Conservation (phyloP, 2,113 vertebrate genomes). For the Eptesicus fuscus region DNA sequence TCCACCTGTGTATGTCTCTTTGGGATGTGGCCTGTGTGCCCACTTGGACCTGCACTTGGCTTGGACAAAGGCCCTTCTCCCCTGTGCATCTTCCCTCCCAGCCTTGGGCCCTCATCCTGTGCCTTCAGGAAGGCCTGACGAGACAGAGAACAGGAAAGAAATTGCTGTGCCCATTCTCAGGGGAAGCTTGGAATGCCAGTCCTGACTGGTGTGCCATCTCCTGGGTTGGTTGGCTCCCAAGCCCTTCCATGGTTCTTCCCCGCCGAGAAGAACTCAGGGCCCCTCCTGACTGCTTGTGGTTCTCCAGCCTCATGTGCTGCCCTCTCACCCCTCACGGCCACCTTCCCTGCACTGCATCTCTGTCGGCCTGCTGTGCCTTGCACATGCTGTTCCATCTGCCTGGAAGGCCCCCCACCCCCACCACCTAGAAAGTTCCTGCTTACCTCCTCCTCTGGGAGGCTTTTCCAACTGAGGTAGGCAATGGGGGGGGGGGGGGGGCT, state of each 20-base stretch:
- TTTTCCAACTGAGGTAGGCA: accelerated
- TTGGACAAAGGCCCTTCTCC: neutral
- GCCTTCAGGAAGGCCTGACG: accelerated
- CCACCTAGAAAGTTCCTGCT: neutral
- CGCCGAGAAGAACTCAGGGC: accelerated
- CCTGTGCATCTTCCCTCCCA: neutral
- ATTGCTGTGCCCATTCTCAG: accelerated
- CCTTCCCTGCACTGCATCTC: accelerated
- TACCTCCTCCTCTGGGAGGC: neutral
- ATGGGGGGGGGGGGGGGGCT: no score
- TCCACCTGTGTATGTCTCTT: accelerated
- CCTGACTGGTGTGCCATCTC: neutral
- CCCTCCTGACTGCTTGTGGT: neutral
- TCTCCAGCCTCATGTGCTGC: neutral
- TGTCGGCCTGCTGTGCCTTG: neutral
- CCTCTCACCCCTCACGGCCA: neutral
- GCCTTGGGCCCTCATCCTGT: accelerated
- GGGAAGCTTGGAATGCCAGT: accelerated
- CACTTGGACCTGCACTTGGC: neutral
- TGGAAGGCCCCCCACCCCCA: neutral
- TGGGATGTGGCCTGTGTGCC: neutral
- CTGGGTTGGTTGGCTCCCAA: neutral
- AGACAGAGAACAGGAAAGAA: neutral
- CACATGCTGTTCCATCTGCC: accelerated
- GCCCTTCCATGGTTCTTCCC: no score